Evolutionary conservation across 2,113 vertebrate genomes (phyloP).

Genomic region (Pachycephala philippinensis): DNA sequence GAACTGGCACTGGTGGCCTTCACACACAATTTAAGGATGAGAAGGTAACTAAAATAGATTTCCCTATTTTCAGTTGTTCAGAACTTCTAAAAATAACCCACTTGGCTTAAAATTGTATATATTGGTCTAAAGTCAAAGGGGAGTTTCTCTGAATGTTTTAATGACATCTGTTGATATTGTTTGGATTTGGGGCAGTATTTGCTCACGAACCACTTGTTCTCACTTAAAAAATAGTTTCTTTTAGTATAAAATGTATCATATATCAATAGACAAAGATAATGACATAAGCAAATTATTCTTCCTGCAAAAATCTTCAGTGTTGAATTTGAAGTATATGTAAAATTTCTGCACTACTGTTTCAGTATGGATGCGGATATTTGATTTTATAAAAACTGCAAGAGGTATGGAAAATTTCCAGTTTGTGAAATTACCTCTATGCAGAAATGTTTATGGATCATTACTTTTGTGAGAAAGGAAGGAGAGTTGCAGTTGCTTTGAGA

Average conservation of each 20-base stretch:
- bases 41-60: slow-evolving; percentile 22
- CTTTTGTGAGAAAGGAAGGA: neutral
- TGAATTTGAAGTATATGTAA: neutral
- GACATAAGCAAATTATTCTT: neutral
- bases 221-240: neutral
- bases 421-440: neutral
- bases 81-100: slow-evolving; percentile 23
- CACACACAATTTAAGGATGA: slow-evolving; percentile 16
- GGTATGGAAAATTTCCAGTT: neutral
- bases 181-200: neutral
- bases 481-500: neutral
- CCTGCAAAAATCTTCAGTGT: neutral
- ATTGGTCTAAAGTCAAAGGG: neutral
- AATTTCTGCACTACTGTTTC: neutral
- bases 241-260: neutral
- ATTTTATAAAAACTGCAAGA: neutral
- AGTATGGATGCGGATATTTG: neutral
- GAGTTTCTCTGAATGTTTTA: neutral
- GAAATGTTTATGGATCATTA: neutral
- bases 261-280: neutral
- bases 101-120: neutral
- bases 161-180: neutral
- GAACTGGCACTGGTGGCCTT: neutral
- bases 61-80: neutral
- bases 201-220: neutral